A percentile compares a stretch with the other conserved stretches of the same genome.
Conservation (phyloP, 2,797 vertebrate species). For the Lophotriccus pileatus region DNA sequence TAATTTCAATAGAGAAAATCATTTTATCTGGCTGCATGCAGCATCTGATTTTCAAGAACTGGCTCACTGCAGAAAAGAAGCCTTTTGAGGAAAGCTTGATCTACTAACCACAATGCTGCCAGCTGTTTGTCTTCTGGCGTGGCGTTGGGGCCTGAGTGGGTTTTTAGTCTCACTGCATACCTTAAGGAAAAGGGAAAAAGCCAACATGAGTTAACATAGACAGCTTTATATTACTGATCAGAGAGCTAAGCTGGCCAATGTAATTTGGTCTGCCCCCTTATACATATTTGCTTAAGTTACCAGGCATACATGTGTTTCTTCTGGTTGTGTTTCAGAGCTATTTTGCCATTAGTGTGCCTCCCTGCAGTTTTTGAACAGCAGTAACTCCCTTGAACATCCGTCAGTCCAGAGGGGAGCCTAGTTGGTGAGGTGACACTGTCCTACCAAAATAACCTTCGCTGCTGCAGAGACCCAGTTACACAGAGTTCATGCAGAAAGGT, state of each 20-base stretch:
- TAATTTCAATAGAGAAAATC: neutral
- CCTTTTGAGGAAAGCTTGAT: neutral
- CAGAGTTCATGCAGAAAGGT: neutral
- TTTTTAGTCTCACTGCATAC: slow-evolving; percentile 98
- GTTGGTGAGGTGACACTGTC: neutral
- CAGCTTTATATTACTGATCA: neutral
- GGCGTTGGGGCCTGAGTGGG: slow-evolving; percentile 87
- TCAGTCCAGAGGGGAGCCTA: neutral
- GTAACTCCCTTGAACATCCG: neutral
- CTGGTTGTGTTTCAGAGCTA: neutral
- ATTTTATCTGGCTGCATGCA: neutral
- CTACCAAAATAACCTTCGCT: neutral
- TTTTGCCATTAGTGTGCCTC: neutral
- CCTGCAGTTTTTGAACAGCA: neutral
- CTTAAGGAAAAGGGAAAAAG: slow-evolving; percentile 74
- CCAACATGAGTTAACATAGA: neutral
- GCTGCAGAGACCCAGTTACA: neutral
- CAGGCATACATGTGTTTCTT: neutral
- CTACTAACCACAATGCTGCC: slow-evolving; percentile 91
- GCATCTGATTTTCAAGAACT: neutral
- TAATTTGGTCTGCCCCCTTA: neutral
- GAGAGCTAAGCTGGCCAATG: neutral
- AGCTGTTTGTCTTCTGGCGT: slow-evolving; percentile 95
- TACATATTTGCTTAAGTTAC: neutral
- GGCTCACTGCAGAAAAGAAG: neutral